A percentile compares a stretch with the other conserved stretches of the same genome.
Conservation (phyloP, 2,797 vertebrate species). For the Anguilla obscura region DNA sequence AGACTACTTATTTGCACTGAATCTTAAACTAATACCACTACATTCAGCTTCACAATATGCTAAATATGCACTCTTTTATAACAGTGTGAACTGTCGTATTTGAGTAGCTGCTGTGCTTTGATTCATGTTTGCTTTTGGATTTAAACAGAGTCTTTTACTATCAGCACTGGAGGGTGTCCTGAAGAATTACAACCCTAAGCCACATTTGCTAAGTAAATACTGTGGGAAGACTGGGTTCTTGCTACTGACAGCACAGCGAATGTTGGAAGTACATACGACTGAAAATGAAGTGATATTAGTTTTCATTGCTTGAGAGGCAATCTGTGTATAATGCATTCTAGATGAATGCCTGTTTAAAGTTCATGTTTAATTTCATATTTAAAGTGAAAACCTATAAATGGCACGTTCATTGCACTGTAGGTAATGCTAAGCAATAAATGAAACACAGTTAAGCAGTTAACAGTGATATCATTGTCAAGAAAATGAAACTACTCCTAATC, state of each 20-base stretch:
- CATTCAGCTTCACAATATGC: constrained; percentile 14
- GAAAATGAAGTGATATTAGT: no score
- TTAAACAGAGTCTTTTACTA: constrained; percentile 37
- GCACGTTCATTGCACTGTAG: not conserved
- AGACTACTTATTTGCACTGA: not conserved
- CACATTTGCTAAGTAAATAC: constrained; percentile 41
- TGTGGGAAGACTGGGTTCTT: not conserved
- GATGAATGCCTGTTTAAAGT: not conserved
- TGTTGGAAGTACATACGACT: not conserved
- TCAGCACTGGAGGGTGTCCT: constrained; percentile 33
- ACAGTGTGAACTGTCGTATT: constrained; percentile 36
- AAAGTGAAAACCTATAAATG: not conserved
- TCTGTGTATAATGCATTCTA: not conserved
- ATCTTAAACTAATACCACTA: constrained; percentile 25
- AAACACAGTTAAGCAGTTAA: not conserved
- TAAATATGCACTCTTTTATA: constrained; percentile 10
- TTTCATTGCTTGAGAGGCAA: not conserved
- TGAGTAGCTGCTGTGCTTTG: constrained; percentile 36
- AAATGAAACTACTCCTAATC: not conserved
- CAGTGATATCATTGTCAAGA: not conserved
- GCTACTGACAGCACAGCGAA: not conserved
- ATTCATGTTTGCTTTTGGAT: constrained; percentile 38
- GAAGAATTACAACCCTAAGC: constrained; percentile 29
- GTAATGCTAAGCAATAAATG: not conserved
- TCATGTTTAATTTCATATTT: not conserved